A percentile compares a stretch with the other conserved stretches of the same genome.
These are phyloP conservation scores for Columba guinea DNA, from an alignment of 2,797 vertebrate species.

Conservation along the genomic window DNA sequence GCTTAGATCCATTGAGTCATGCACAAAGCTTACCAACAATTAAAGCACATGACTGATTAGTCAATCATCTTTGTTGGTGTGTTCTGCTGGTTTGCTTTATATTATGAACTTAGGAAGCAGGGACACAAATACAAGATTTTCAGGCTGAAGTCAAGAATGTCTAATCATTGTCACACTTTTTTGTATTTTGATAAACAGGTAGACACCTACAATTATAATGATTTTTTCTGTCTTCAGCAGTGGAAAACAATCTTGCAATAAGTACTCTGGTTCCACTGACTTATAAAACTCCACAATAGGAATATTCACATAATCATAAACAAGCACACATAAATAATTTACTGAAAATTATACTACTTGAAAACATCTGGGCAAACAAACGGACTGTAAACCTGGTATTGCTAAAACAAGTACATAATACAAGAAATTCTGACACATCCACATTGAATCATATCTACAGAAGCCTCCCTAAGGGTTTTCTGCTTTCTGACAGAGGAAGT, in stretches of 20 bases:
- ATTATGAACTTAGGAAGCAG: background rate
- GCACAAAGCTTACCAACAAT: background rate
- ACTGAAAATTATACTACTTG: background rate
- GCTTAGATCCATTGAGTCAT: background rate
- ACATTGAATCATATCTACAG: fast-evolving
- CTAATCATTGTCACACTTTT: background rate
- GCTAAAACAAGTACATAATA: background rate
- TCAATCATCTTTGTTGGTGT: background rate
- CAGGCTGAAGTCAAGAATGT: background rate
- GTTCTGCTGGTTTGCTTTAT: background rate
- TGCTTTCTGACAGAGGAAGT: background rate
- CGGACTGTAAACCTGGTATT: background rate
- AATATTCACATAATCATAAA: background rate
- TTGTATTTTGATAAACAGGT: background rate
- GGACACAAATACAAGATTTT: background rate
- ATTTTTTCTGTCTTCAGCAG: background rate
- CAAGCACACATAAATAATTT: background rate
- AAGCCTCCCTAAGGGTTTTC: background rate
- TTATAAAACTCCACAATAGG: fast-evolving
- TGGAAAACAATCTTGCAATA: background rate
- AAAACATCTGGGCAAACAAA: background rate
- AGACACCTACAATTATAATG: background rate
- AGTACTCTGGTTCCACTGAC: background rate
- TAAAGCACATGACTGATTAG: background rate
- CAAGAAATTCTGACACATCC: background rate